Evolutionary conservation across 2,888 invertebrate species (phyloP), one percentile per base, ranked within the genome.

Genomic region (Sturmia bella): DNA sequence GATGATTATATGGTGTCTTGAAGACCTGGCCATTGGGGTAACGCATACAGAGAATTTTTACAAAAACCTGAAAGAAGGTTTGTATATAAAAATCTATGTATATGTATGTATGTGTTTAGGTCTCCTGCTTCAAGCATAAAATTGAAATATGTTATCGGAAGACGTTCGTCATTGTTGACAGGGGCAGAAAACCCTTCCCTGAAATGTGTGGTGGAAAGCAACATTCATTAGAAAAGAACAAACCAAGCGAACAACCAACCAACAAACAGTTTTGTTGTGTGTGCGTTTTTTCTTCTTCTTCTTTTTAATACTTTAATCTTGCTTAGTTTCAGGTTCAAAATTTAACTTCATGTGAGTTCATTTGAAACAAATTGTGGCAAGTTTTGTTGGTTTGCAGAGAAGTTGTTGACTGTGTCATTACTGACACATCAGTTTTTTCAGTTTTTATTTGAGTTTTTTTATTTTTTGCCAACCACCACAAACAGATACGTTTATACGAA

Each of bases 371-470:
- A 69, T 81, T 81, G 81, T 77, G 73, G 72, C 63, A 76, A 68
- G 81, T 48, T 72, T 78, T 70, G 76, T 68, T 77, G 68, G 27
- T 37, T 69, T 37, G 69, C 41, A 66, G 74, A 75, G 75, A 82
- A 70, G 82, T 82, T 82, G 82, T 82, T 82, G 78, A 82, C 59
- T 82, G 78, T 85, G 88, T 88, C 88, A 76, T 84, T 86, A 83
- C 84, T 87, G 85, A 85, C 87, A 88, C 87, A 89, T 87, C 87
- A 82, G 66, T 70, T 78, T 82, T 78, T 74, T 74, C n/a, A 21
- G 19, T 63, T 63, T 59, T 6, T 41, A n/a, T 32, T 32, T 27
- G 6, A 27, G 12, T 21, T 39, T 39, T 59, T 13, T 52, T 63
- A 0, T 50, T 48, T 54, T 56, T 24, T 63, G 43, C 52, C 63